Base-by-base conservation (phyloP, 2,113 vertebrate species). In the Ceyx cyanopectus region DNA sequence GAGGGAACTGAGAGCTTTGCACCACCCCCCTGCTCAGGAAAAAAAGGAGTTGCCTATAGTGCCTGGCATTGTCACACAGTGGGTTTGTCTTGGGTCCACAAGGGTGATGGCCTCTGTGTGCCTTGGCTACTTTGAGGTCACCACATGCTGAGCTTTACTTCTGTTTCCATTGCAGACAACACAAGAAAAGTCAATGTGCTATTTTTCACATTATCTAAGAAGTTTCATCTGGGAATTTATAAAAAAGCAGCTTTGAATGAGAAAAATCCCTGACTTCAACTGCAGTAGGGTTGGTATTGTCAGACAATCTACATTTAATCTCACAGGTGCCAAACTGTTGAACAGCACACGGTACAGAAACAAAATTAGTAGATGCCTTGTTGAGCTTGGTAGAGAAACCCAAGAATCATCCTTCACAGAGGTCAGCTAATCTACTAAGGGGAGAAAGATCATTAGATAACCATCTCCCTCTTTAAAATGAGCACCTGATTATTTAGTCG, bases 381-480 rank as follows among this genome's bases (percentile, higher is more conserved):
- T 79, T 88, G 58, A 93, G 61, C 7, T 74, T 81, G 30, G 21
- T 65, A 88, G 81, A 70, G 68, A 94, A 93, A 89, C 27, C 21
- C 27, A 84, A 87, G 53, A 32, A 72, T 91, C 73, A 87, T 84
- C 67, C 50, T 67, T 94, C 53, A 51, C 22, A 60, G 51, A 94
- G 69, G 81, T 90, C 85, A 95, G 69, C 84, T 60, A 80, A 94
- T 81, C 73, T 85, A 21, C 15, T 78, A 37, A 26, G 23, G 32
- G 30, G 8, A 69, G 32, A 75, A 79, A 85, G 77, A 61, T 72
- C 54, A 51, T 81, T 65, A 88, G 85, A 90, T 65, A 89, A 62
- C 41, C 56, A 74, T 88, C 69, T 85, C 24, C 43, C 17, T 67
- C 57, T 82, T 95, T 85, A 81, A 91, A 94, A 96, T n/a, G 29